Evolutionary conservation across 2,113 vertebrate genomes (phyloP).

Genomic region (Scytalopus superciliaris): DNA sequence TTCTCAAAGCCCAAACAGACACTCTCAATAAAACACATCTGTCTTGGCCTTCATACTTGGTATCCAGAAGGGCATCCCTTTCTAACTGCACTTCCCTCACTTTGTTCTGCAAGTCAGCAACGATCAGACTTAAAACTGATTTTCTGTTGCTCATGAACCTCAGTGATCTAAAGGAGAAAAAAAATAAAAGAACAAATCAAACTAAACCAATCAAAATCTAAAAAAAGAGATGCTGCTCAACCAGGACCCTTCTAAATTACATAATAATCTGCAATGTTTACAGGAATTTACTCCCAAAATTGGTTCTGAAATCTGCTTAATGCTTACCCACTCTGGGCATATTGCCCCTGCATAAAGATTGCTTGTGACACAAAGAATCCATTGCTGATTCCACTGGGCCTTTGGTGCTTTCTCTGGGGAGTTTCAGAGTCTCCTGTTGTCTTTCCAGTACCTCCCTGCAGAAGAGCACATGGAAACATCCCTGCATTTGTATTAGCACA

Average conservation of each 20-base stretch:
- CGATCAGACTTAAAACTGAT: conserved; percentile 50
- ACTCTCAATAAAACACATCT: not conserved
- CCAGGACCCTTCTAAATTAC: not conserved
- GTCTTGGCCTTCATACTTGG: conserved; percentile 67
- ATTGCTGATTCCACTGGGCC: not conserved
- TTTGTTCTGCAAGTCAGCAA: conserved; percentile 74
- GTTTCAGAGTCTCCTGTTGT: not conserved
- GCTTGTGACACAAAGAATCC: not conserved
- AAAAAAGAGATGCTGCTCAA: not conserved
- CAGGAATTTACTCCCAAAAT: not conserved
- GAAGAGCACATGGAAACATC: not conserved
- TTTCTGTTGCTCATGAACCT: conserved; percentile 68
- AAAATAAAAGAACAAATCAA: not conserved
- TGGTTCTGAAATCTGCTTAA: not conserved
- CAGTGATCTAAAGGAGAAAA: conserved; percentile 55
- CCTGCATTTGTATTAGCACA: not conserved
- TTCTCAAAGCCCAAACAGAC: not conserved
- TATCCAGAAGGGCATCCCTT: conserved; percentile 69
- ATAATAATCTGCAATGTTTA: not conserved
- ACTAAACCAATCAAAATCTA: not conserved
- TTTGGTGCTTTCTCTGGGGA: not conserved
- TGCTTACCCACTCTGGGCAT: not conserved
- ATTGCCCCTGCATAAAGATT: not conserved
- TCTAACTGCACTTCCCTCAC: conserved; percentile 74
- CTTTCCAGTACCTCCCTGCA: not conserved